Conservation (phyloP, 2,888 invertebrate genomes). For the Drosophila seclusa region DNA sequence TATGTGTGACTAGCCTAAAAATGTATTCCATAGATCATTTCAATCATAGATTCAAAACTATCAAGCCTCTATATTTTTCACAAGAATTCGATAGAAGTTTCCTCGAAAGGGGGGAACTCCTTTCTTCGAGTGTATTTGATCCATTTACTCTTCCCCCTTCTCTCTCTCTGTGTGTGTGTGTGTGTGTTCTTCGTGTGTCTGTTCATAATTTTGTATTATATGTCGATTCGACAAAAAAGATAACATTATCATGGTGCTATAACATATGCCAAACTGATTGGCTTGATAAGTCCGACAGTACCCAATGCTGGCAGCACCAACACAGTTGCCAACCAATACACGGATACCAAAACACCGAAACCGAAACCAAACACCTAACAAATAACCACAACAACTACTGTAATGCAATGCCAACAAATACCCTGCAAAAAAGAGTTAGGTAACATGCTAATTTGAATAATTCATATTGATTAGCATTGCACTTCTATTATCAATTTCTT, state of each 20-base stretch:
- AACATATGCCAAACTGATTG: conserved; percentile 76
- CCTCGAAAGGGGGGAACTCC: background rate
- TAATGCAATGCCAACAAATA: conserved; percentile 4
- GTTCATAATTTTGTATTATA: conserved; percentile 62
- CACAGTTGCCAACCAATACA: conserved; percentile 23
- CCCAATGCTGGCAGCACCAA: conserved; percentile 25
- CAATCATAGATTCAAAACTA: background rate
- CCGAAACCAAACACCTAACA: conserved; percentile 43
- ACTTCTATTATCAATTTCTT: background rate
- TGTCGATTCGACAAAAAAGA: conserved; percentile 68
- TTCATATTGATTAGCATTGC: background rate
- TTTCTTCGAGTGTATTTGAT: conserved; percentile 11
- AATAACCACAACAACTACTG: background rate
- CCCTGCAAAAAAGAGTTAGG: conserved; percentile 12
- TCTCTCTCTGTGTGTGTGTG: conserved; percentile 10
- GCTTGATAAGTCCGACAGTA: conserved; percentile 61
- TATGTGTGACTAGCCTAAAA: background rate
- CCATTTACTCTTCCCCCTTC: background rate
- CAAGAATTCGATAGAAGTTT: background rate
- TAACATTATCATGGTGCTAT: conserved; percentile 63
- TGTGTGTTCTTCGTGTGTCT: conserved; percentile 28
- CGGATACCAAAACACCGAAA: conserved; percentile 32
- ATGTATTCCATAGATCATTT: background rate
- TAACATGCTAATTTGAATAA: background rate
- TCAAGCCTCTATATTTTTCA: background rate